Evolutionary conservation across 2,888 invertebrate genomes (phyloP), one percentile per base, ranked within the genome.

Genomic region (Sisyra nigra): DNA sequence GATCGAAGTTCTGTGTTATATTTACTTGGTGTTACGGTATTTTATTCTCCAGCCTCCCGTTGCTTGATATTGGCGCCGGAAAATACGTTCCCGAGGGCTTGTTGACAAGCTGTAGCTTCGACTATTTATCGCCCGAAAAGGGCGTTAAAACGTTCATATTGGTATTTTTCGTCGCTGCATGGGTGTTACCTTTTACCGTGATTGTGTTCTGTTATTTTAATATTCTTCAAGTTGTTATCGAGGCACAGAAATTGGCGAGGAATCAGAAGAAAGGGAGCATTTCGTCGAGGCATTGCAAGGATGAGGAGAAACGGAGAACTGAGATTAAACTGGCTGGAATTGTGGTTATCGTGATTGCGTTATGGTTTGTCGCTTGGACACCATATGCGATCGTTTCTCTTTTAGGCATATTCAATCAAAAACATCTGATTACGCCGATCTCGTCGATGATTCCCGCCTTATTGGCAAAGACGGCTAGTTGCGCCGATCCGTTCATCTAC

Each of bases 41-140:
- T 8, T 50, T 71, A 11, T 84, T 85, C 57, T 73, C 84, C 2
- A 57, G 71, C 4, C 70, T 84, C 41, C 88, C 87, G 0, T 71
- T 81, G 1, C 56, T 76, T 18, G 69, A 77, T 52, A 67, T 83
- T 35, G 82, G 83, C 7, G 69, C 82, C 50, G 80, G 80, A 15
- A 68, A 67, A 30, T 89, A 87, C 62, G 80, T 84, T 11, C 85
- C 87, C 5, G 88, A 88, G 59, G 87, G 85, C 2, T 14, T 44
- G 55, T 69, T 87, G 46, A 86, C 84, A 14, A 81, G 82, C 52
- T 89, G 88, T 62, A 82, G 86, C 54, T 88, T 84, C 57, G 87
- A 88, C 60, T 89, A 88, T 55, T 68, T 88, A 39, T 75, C 81
- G 1, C 71, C 73, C n/a, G 71, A 74, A 42, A 53, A 61, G 1